Evolutionary conservation across 2,797 vertebrate genomes (phyloP).

Genomic region (Florisuga fusca): DNA sequence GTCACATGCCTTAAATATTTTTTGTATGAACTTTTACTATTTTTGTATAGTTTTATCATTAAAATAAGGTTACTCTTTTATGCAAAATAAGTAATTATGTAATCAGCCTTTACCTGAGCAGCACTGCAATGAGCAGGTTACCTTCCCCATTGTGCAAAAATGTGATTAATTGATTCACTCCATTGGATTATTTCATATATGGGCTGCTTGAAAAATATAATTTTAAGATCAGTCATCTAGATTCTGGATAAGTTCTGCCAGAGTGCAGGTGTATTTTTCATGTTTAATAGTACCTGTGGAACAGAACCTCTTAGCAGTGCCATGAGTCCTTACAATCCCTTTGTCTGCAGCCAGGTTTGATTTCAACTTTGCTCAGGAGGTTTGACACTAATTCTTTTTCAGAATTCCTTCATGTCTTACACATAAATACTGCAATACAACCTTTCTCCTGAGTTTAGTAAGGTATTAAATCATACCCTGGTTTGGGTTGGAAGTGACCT

Average conservation of each 20-base stretch:
- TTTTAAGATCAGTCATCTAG: background rate
- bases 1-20: background rate
- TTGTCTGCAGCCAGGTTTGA: constrained; percentile 14
- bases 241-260: background rate
- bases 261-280: background rate
- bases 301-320: background rate
- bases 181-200: background rate
- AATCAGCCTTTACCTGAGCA: background rate
- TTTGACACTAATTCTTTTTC: background rate
- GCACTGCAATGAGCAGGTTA: background rate
- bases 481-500: too few species aligned
- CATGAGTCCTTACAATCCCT: background rate
- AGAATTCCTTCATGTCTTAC: background rate
- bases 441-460: background rate
- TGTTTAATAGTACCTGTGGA: background rate
- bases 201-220: background rate
- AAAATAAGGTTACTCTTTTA: background rate
- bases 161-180: background rate
- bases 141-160: background rate
- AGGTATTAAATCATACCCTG: background rate
- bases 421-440: background rate
- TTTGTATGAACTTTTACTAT: background rate
- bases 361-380: background rate
- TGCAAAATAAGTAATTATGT: background rate
- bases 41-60: background rate